Evolutionary conservation across 2,797 vertebrate species (phyloP).

Genomic region (Lagocephalus sceleratus): DNA sequence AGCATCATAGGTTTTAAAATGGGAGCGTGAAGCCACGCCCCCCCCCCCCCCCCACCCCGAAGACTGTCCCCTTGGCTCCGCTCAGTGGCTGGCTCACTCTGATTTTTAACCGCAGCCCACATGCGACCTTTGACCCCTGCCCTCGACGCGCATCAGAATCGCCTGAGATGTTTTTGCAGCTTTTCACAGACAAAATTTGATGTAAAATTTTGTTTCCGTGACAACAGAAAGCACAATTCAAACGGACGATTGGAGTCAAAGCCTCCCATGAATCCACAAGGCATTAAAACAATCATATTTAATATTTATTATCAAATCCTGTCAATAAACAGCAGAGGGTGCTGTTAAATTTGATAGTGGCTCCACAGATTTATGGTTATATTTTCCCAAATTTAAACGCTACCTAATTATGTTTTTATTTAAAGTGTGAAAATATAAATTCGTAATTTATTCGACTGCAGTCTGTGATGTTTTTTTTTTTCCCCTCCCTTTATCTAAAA

Average conservation of each 20-base stretch:
- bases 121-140: conserved; percentile 40
- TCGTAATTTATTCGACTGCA: conserved; percentile 20
- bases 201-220: not conserved
- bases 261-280: not conserved
- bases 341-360: not conserved
- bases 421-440: not conserved
- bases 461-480: conserved; percentile 16
- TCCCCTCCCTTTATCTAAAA: conserved; percentile 21
- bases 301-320: not conserved
- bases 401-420: too few relatives aligned
- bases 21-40: conserved; percentile 24
- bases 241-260: not conserved
- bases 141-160: conserved; percentile 14
- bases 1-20: conserved; percentile 29
- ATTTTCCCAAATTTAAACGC: conserved; percentile 9
- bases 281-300: too few relatives aligned
- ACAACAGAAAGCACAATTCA: not conserved
- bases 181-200: not conserved
- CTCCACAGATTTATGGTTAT: not conserved
- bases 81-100: conserved; percentile 41
- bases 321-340: conserved; percentile 1
- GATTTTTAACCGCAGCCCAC: conserved; percentile 11
- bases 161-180: conserved; percentile 7
- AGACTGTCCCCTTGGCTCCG: conserved; percentile 54
- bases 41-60: too few relatives aligned